Percentiles rank a stretch among this genome's conserved stretches.
Evolutionary conservation across 1,140 invertebrate genomes (phyloP).

Genomic region (Drosophila repletoides): DNA sequence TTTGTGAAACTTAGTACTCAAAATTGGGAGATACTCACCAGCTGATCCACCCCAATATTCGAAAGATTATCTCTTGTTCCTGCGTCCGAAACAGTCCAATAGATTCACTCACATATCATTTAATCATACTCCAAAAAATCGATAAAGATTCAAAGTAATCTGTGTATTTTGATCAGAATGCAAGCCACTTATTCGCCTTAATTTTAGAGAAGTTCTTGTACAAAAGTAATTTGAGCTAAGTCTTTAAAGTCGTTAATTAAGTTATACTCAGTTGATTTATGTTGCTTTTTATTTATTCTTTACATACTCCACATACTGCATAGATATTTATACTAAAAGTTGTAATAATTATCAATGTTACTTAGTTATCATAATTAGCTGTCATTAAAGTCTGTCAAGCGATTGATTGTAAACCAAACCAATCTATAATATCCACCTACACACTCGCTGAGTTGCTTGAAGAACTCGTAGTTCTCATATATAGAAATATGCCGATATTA

Average conservation of each 20-base stretch:
- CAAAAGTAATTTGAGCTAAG: slow-evolving; percentile 57
- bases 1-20: too few species aligned
- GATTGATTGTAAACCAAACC: slow-evolving; percentile 12
- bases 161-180: slow-evolving; percentile 29
- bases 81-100: too few species aligned
- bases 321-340: not conserved
- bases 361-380: slow-evolving; percentile 6
- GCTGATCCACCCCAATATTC: too few species aligned
- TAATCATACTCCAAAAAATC: slow-evolving; percentile 2
- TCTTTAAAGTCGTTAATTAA: slow-evolving; percentile 47
- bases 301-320: slow-evolving; percentile 18
- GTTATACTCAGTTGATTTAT: slow-evolving; percentile 20
- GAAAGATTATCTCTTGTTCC: too few species aligned
- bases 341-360: slow-evolving; percentile 16
- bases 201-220: slow-evolving; percentile 35
- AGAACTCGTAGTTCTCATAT: slow-evolving; percentile 27
- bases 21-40: too few species aligned
- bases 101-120: not conserved
- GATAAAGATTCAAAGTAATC: not conserved
- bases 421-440: not conserved
- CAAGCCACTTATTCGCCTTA: slow-evolving; percentile 36
- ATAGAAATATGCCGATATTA: slow-evolving; percentile 11
- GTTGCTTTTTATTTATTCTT: slow-evolving; percentile 33
- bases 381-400: slow-evolving; percentile 17
- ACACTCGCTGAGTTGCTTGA: slow-evolving; percentile 26